phyloP scores from a whole-genome alignment of 2,113 vertebrate species.

The Cavia aperea region DNA sequence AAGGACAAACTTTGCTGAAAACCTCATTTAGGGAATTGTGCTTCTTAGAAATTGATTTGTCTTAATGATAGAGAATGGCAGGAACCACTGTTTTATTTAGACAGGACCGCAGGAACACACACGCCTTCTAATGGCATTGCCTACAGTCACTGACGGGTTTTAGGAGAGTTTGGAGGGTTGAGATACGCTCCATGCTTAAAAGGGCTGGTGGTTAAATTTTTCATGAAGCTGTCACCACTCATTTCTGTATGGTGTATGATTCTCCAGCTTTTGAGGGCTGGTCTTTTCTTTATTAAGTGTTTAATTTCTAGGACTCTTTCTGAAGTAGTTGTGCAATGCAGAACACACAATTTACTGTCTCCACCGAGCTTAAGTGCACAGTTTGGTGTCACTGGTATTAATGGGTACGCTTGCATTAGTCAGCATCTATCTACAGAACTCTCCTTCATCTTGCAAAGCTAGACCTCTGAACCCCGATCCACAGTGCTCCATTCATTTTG shows the following conservation, averaged over 20 bases:
- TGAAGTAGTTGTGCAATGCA: not conserved
- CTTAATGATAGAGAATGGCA: conserved; percentile 15
- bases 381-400: not conserved
- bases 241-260: not conserved
- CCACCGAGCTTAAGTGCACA: not conserved
- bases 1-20: not conserved
- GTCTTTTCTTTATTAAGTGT: not conserved
- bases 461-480: not conserved
- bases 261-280: not conserved
- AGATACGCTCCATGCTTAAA: not conserved
- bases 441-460: not conserved
- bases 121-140: not conserved
- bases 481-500: fast-evolving
- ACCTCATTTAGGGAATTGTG: conserved; percentile 29
- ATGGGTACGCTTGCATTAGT: not conserved
- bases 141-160: conserved; percentile 6
- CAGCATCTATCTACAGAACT: not conserved
- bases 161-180: not conserved
- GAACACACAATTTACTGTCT: not conserved
- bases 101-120: not conserved
- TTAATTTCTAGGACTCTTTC: not conserved
- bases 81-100: conserved; percentile 50
- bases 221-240: not conserved
- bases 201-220: not conserved
- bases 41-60: conserved; percentile 35